Evolutionary conservation across 2,113 vertebrate species (phyloP).

Genomic region (Chaetorhynchus papuensis): DNA sequence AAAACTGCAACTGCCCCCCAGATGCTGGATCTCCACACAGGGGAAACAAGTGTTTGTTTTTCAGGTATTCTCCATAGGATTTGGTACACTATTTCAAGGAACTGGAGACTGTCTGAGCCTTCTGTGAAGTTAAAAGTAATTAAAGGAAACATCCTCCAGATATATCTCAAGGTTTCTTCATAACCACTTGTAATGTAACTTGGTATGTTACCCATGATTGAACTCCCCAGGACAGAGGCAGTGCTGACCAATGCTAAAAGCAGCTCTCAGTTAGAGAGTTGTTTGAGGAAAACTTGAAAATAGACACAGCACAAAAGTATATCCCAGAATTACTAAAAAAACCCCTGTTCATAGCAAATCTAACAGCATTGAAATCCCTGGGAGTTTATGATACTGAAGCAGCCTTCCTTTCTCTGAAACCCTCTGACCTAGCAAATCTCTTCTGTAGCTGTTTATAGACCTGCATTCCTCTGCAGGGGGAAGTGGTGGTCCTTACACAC

Average conservation of each 20-base stretch:
- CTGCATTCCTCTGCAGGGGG: constrained; percentile 13
- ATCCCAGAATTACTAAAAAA: not conserved
- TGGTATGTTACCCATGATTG: not conserved
- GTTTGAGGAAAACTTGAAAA: constrained; percentile 27
- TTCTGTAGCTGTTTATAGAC: constrained; percentile 49
- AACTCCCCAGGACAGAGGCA: not conserved
- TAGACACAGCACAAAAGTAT: not conserved
- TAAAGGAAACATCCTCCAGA: not conserved
- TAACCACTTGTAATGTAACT: not conserved
- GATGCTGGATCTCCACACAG: not conserved
- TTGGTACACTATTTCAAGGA: not conserved
- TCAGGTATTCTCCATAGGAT: not conserved
- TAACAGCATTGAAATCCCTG: not conserved
- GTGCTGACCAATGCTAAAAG: not conserved
- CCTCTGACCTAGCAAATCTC: constrained; percentile 23
- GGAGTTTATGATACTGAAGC: not conserved
- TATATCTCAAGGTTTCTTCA: not conserved
- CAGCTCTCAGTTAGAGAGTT: not conserved
- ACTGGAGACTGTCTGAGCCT: not conserved
- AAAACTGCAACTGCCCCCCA: not conserved
- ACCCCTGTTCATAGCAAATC: not conserved
- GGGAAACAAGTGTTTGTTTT: not conserved
- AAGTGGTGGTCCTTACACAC: constrained; percentile 15
- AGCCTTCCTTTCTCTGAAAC: not conserved
- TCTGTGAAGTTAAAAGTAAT: not conserved